Evolutionary conservation across 2,888 invertebrate species (phyloP), one percentile per base, ranked within the genome.

Genomic region (Phytoseiulus persimilis): DNA sequence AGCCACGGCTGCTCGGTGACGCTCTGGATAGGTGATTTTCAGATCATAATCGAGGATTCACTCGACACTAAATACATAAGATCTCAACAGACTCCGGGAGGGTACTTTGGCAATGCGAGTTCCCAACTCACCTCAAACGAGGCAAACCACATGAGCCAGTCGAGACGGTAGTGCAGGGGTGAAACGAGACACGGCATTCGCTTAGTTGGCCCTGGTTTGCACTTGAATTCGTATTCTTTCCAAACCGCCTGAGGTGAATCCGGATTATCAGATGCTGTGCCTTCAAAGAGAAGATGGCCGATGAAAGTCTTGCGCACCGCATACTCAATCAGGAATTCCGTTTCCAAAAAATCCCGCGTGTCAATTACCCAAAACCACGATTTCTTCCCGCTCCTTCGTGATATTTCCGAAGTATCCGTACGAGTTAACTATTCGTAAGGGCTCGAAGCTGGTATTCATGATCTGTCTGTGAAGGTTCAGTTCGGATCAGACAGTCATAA

Each of bases 101-200:
- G n/a, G n/a, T n/a, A n/a, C n/a, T 39, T 6, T 39, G 5, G 39
- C 5, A 39, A 39, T 9, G 3, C 39, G 3, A 39, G 39, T 39
- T 90, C 9, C 45, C 39, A 18, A 46, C 90, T 90, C 90, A 92
- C 92, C 92, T 93, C 93, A 91, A 93, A 93, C 65, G 93, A 93
- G 46, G 93, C 93, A 91, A 93, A 93, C 93, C 93, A 93, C 92
- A 93, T 92, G 23, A 93, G 92, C 93, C 93, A 93, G 91, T 93
- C 93, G 5, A 93, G 92, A 65, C 93, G 91, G 91, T 93, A 93
- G 91, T 93, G 93, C 91, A 93, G 93, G 3, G 93, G 93, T 32
- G 93, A 93, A 84, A 93, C 93, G 28, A 93, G 45, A 91, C 93
- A 93, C 32, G 93, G 93, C 28, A 92, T 90, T 31, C 92, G 91